Evolutionary conservation across 2,888 invertebrate species (phyloP).

Genomic region (Macrophya alboannulata): DNA sequence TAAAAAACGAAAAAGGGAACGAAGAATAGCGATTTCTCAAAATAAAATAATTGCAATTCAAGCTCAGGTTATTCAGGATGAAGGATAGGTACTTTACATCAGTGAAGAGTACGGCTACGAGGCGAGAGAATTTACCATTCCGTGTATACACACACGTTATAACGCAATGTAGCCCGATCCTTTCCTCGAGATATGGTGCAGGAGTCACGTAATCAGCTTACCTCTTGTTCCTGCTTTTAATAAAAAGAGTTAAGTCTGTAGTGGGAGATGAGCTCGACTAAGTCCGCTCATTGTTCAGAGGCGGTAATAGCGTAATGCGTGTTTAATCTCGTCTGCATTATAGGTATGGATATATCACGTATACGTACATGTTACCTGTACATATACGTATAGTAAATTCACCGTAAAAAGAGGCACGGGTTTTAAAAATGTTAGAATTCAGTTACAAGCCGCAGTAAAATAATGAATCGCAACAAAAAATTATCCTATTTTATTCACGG

Average conservation of each 20-base stretch:
- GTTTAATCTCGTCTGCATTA: constrained; percentile 32
- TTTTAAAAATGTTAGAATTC: neutral
- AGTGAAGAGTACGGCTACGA: neutral
- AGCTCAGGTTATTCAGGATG: neutral
- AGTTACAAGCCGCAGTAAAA: neutral
- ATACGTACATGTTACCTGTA: too few species aligned
- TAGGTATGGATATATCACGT: neutral
- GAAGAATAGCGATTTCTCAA: too few species aligned
- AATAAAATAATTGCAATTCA: too few species aligned
- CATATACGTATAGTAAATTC: neutral
- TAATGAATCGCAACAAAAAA: neutral
- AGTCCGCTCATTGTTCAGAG: constrained; percentile 54
- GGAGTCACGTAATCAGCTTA: constrained; percentile 48
- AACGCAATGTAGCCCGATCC: constrained; percentile 15
- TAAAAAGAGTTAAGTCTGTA: constrained; percentile 45
- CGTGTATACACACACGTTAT: neutral
- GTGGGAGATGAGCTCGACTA: constrained; percentile 53
- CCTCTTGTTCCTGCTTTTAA: constrained; percentile 51
- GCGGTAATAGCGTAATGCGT: constrained; percentile 52
- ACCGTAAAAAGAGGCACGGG: neutral
- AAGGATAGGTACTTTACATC: neutral
- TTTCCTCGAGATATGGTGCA: constrained; percentile 14
- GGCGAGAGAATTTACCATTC: neutral
- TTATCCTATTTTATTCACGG: neutral
- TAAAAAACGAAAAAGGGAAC: too few species aligned